phyloP scores from a whole-genome alignment of 2,888 invertebrate species.

The Melipona beecheii region DNA sequence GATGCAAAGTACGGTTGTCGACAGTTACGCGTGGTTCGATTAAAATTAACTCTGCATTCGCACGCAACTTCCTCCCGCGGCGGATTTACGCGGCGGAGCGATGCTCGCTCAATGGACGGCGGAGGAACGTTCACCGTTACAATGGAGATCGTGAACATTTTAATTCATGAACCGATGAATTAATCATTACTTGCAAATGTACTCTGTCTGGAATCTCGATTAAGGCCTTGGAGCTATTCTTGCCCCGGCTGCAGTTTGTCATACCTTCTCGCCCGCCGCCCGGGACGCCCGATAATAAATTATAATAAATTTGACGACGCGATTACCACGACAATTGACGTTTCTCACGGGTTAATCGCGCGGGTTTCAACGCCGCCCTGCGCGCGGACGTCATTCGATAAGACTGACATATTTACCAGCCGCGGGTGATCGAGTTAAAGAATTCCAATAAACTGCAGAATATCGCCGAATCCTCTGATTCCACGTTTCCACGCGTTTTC shows the following conservation, averaged over 20 bases:
- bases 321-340: constrained; percentile 46
- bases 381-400: too few relatives aligned
- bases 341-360: constrained; percentile 13
- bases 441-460: constrained; percentile 16
- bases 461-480: background rate
- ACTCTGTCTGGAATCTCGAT: constrained; percentile 67
- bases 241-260: constrained; percentile 58
- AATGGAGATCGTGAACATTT: constrained; percentile 73
- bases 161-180: constrained; percentile 74
- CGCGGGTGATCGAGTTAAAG: background rate
- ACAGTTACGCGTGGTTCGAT: constrained; percentile 36
- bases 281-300: constrained; percentile 43
- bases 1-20: constrained; percentile 8
- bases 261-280: constrained; percentile 36
- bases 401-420: background rate
- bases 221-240: constrained; percentile 66
- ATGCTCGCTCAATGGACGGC: constrained; percentile 58
- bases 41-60: constrained; percentile 66
- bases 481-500: background rate
- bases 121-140: constrained; percentile 68
- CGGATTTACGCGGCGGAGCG: constrained; percentile 59
- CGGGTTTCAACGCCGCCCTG: background rate
- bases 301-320: constrained; percentile 52
- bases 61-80: constrained; percentile 55
- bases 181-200: constrained; percentile 72